Evolutionary conservation across 1,140 invertebrate species (phyloP).

Genomic region (Gonatopus flavifemur): DNA sequence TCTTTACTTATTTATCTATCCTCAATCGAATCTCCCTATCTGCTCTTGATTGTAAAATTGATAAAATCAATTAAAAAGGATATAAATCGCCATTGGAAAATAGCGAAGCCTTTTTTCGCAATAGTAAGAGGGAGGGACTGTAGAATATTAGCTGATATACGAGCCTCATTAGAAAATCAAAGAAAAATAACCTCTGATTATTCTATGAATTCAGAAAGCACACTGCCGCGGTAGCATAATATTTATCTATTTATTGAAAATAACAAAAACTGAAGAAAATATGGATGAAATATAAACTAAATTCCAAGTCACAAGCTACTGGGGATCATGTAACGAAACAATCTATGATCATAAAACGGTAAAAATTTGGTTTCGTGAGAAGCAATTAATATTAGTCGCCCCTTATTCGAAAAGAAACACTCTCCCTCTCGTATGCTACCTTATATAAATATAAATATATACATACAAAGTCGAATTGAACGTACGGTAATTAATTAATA

Average conservation of each 20-base stretch:
- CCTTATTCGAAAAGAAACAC: too few relatives aligned
- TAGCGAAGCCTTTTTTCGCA: too few relatives aligned
- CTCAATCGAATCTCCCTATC: too few relatives aligned
- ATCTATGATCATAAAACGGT: too few relatives aligned
- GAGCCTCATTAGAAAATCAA: slow-evolving; percentile 33
- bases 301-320: slow-evolving; percentile 45
- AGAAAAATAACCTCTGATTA: slow-evolving; percentile 33
- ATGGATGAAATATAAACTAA: too few relatives aligned
- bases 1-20: too few relatives aligned
- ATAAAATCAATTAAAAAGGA: too few relatives aligned
- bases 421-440: slow-evolving; percentile 46
- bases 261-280: too few relatives aligned
- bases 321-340: slow-evolving; percentile 36
- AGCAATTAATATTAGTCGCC: slow-evolving; percentile 49
- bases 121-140: too few relatives aligned
- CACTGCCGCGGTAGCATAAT: slow-evolving; percentile 56
- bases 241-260: slow-evolving; percentile 57
- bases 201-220: slow-evolving; percentile 48
- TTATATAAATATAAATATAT: slow-evolving; percentile 44
- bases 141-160: slow-evolving; percentile 36
- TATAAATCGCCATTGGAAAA: too few relatives aligned
- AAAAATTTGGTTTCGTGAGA: slow-evolving; percentile 32
- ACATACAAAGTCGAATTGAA: too few relatives aligned
- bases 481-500: slow-evolving; percentile 41
- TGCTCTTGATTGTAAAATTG: too few relatives aligned